Evolutionary conservation across 2,888 invertebrate species (phyloP).

Genomic region (Rhingia campestris): DNA sequence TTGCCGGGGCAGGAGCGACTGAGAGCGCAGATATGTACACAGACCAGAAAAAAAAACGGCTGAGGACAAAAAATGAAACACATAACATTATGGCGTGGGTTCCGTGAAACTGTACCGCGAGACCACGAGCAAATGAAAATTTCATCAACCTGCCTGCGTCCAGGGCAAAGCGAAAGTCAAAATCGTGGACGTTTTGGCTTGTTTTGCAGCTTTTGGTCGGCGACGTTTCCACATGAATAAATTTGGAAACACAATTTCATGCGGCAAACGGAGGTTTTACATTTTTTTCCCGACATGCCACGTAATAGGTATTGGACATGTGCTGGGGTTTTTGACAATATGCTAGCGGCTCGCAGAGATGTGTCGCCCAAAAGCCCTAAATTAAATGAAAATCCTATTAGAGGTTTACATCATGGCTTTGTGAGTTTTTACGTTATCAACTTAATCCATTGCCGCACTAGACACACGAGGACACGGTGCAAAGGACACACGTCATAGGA

Average conservation of each 20-base stretch:
- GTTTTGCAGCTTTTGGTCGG: constrained; percentile 54
- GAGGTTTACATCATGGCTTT: constrained; percentile 72
- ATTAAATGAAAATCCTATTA: constrained; percentile 74
- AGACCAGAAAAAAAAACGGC: not conserved
- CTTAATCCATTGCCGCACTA: constrained; percentile 49
- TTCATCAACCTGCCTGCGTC: constrained; percentile 60
- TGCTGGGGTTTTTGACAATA: constrained; percentile 42
- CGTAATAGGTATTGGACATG: constrained; percentile 6
- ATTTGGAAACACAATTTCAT: constrained; percentile 59
- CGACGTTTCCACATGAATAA: constrained; percentile 71
- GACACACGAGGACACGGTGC: not conserved
- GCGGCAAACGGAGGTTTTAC: constrained; percentile 41
- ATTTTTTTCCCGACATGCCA: constrained; percentile 24
- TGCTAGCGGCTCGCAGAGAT: constrained; percentile 38
- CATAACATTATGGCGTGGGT: constrained; percentile 42
- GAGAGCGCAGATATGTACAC: not conserved
- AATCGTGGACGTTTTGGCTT: constrained; percentile 54
- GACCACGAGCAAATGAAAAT: constrained; percentile 70
- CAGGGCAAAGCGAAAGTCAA: constrained; percentile 28
- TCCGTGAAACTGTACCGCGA: constrained; percentile 49
- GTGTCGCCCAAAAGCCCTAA: constrained; percentile 73
- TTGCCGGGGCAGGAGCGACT: constrained; percentile 47
- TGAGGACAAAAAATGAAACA: constrained; percentile 21
- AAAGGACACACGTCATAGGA: not conserved
- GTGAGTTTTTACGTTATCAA: constrained; percentile 61